Percentiles rank a stretch among this genome's conserved stretches.
Conservation (phyloP, 2,888 invertebrate genomes). For the Notodonta ziczac region DNA sequence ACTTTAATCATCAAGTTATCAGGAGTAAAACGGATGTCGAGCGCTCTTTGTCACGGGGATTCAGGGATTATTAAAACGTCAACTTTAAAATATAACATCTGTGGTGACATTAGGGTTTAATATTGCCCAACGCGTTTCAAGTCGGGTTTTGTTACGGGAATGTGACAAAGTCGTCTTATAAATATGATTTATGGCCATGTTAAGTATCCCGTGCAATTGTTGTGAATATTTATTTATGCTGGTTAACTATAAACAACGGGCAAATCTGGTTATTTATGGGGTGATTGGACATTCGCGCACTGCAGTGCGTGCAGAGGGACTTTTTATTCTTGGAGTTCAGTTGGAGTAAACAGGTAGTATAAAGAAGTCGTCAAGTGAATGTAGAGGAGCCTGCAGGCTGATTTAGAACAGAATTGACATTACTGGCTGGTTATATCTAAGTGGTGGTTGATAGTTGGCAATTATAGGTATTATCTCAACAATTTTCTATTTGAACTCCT, state of each 20-base stretch:
- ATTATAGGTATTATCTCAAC: too few relatives aligned
- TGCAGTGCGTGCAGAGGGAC: conserved; percentile 37
- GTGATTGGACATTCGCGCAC: conserved; percentile 78
- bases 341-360: conserved; percentile 8
- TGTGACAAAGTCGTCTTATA: conserved; percentile 83
- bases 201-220: conserved; percentile 83
- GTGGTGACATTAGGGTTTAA: conserved; percentile 53
- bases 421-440: too few relatives aligned
- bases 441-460: too few relatives aligned
- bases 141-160: conserved; percentile 65
- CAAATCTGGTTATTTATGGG: conserved; percentile 82
- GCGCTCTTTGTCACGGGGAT: conserved; percentile 43
- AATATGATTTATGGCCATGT: conserved; percentile 81
- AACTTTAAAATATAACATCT: conserved; percentile 46
- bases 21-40: conserved; percentile 45
- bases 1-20: conserved; percentile 54
- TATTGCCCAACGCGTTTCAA: conserved; percentile 45
- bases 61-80: conserved; percentile 42
- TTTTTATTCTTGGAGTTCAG: conserved; percentile 51
- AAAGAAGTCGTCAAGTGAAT: conserved; percentile 9
- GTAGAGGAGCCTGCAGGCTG: neutral
- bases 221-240: conserved; percentile 82
- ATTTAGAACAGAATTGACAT: neutral
- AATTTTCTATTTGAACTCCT: too few relatives aligned
- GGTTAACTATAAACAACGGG: conserved; percentile 82